Evolutionary conservation across 2,888 invertebrate genomes (phyloP).

Genomic region (Lacanobia oleracea): DNA sequence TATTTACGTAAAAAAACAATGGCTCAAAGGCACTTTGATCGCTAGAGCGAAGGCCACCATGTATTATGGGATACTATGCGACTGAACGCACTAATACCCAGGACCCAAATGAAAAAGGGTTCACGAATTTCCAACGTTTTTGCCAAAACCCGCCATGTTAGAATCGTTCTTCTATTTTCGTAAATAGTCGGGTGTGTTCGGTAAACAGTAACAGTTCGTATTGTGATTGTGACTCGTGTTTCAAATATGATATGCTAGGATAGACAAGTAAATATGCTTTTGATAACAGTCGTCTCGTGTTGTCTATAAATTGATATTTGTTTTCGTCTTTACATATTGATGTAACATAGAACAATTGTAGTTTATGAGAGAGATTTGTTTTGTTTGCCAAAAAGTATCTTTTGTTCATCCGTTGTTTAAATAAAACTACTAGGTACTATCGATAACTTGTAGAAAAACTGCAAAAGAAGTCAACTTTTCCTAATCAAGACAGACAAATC

Average conservation of each 20-base stretch:
- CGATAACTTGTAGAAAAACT: background rate
- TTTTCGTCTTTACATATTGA: slow-evolving; percentile 5
- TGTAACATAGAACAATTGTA: background rate
- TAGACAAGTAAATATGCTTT: slow-evolving; percentile 17
- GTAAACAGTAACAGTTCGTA: slow-evolving; percentile 27
- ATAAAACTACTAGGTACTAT: no score
- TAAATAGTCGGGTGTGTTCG: slow-evolving; percentile 39
- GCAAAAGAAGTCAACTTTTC: background rate
- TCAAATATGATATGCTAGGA: slow-evolving; percentile 27
- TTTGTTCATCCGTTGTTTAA: no score
- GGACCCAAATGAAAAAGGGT: slow-evolving; percentile 35
- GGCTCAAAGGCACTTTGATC: slow-evolving; percentile 59
- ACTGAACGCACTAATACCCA: slow-evolving; percentile 63
- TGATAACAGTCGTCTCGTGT: background rate
- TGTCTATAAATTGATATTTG: slow-evolving; percentile 15
- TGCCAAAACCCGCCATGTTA: slow-evolving; percentile 41
- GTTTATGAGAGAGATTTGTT: slow-evolving; percentile 2
- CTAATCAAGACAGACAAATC: background rate
- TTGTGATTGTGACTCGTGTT: slow-evolving; percentile 4
- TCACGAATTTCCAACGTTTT: slow-evolving; percentile 45
- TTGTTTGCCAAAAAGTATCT: background rate
- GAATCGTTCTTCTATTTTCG: slow-evolving; percentile 45
- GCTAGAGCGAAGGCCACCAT: slow-evolving; percentile 47
- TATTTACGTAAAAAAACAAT: slow-evolving; percentile 57
- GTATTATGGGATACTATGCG: slow-evolving; percentile 33